Evolutionary conservation across 2,113 vertebrate species (phyloP).

Genomic region (Alces alces): DNA sequence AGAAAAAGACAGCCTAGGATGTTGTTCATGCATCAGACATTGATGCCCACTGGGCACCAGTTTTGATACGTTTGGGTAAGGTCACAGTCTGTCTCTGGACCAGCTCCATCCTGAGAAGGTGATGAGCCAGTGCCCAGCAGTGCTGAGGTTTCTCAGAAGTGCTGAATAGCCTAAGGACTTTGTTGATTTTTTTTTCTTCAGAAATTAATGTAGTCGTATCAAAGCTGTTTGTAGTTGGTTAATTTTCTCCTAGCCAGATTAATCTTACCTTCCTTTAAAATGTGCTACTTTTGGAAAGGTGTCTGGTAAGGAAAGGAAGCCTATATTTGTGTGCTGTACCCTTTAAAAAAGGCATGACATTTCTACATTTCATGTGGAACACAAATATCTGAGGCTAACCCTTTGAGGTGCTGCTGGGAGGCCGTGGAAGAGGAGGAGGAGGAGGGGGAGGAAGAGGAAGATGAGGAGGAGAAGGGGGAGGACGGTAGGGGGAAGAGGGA

Average conservation of each 20-base stretch:
- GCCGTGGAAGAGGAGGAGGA: accelerated
- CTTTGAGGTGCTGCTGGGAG: background rate
- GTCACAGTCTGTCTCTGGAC: background rate
- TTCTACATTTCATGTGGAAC: background rate
- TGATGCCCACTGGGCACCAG: background rate
- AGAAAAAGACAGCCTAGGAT: background rate
- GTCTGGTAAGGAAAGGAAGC: background rate
- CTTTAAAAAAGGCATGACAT: background rate
- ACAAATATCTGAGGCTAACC: background rate
- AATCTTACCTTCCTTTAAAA: background rate
- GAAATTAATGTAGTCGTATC: constrained; percentile 2
- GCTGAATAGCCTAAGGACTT: background rate
- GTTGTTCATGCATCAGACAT: background rate
- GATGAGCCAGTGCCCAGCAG: background rate
- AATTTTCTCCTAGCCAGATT: background rate
- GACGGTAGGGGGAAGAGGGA: background rate
- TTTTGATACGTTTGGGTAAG: background rate
- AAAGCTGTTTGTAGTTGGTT: constrained; percentile 1
- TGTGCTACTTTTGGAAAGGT: background rate
- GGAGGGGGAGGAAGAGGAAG: no score
- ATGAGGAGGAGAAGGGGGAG: background rate
- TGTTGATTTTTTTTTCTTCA: background rate
- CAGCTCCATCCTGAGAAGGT: background rate
- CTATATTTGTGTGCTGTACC: accelerated
- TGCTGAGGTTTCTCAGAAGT: background rate